Base-by-base conservation (phyloP, 2,888 invertebrate species). In the Sphaeridia pumilis region DNA sequence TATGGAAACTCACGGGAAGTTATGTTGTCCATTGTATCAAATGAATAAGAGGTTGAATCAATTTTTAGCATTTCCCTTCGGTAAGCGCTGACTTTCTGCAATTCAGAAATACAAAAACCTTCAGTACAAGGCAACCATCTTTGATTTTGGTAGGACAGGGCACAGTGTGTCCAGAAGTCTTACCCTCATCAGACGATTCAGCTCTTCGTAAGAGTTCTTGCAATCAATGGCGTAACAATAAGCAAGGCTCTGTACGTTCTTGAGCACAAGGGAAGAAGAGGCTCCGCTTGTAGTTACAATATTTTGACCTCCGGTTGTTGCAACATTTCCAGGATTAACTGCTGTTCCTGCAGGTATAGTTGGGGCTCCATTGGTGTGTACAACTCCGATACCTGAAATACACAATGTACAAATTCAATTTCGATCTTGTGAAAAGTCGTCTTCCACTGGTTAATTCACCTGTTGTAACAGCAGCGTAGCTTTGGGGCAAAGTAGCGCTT, bases 221-320 rank as follows among this genome's bases (percentile, higher is more conserved):
- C 93, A 94, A 67, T 97, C 95, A 44, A 83, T 84, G 70, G 93
- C 92, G 72, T 95, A 95, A 69, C 89, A 87, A 70, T 92, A 90
- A 2, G 94, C 94, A 36, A 95, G 75, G 61, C 88, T 80, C 69
- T 95, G 94, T 66, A 95, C 94, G 50, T 65, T 65, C 48, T 63
- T 63, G 38, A 65, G 41, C 10, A 63, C 63, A 1, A 63, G 42
- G 1, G 60, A 60, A 2, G 51, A 51, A 31, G 42, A 44, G 17
- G 64, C 66, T 2, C 68, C 66, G 26, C 78, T 78, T 43, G 78
- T 77, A 67, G 75, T 75, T n/a, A n/a, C n/a, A n/a, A n/a, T n/a
- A 2, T 28, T 42, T 34, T 41, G 46, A 20, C 46, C 17, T 12
- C 45, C 53, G 17, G 52, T 21, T n/a, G 49, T 27, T 28, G 49